Evolutionary conservation across 1,140 invertebrate species (phyloP).

Genomic region (Hycleus cichorii): DNA sequence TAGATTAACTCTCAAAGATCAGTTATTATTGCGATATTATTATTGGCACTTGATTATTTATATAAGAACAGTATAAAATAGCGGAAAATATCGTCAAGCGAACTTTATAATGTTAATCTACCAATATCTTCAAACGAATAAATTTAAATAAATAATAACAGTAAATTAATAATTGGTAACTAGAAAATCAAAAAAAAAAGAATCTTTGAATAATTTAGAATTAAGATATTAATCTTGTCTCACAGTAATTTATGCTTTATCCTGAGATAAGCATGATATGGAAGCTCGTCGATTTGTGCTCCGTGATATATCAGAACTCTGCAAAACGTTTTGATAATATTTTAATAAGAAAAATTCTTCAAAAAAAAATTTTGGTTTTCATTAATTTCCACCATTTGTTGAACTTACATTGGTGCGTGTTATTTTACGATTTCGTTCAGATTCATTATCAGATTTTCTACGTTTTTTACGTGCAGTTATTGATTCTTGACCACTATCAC

Average conservation of each 20-base stretch:
- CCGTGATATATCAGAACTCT: slow-evolving; percentile 4
- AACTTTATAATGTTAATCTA: too few species aligned
- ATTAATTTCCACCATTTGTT: not conserved
- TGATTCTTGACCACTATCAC: slow-evolving; percentile 81
- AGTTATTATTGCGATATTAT: too few species aligned
- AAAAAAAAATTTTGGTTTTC: not conserved
- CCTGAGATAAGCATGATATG: slow-evolving; percentile 10
- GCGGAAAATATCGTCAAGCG: too few species aligned
- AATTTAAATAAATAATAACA: too few species aligned
- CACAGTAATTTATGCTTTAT: slow-evolving; percentile 5
- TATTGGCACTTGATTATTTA: too few species aligned
- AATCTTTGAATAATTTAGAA: not conserved
- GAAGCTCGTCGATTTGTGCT: slow-evolving; percentile 9
- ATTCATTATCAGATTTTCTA: slow-evolving; percentile 43
- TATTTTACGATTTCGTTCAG: slow-evolving; percentile 30
- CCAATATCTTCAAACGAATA: too few species aligned
- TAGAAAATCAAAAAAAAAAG: not conserved
- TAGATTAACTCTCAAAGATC: too few species aligned
- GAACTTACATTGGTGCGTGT: slow-evolving; percentile 25
- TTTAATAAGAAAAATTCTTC: not conserved
- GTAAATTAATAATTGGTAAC: slow-evolving; percentile 7
- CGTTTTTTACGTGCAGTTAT: slow-evolving; percentile 79
- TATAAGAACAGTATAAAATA: too few species aligned
- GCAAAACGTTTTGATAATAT: not conserved
- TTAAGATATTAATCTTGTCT: slow-evolving; percentile 13